These are phyloP conservation scores for Eilema caniola DNA, from an alignment of 2,888 invertebrate genomes.

Conservation along the genomic window DNA sequence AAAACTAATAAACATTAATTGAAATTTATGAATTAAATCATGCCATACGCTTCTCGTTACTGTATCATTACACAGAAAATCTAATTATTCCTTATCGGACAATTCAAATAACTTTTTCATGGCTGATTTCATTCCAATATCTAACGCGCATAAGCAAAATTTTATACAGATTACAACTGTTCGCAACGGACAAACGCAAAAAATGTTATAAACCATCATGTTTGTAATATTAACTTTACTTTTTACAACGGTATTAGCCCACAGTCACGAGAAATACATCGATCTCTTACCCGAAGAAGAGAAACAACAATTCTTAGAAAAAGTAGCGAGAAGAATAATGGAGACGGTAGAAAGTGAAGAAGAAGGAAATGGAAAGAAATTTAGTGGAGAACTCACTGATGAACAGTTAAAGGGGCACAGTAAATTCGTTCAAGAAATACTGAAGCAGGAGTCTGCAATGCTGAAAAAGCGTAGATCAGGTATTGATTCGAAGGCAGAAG, in stretches of 20 bases:
- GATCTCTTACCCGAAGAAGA: conserved; percentile 71
- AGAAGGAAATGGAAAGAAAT: conserved; percentile 24
- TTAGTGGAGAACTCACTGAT: conserved; percentile 61
- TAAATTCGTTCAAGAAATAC: conserved; percentile 63
- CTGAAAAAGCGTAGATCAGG: conserved; percentile 41
- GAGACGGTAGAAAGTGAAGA: conserved; percentile 60
- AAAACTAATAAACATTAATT: conserved; percentile 9
- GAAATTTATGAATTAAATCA: conserved; percentile 14
- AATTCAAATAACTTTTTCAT: conserved; percentile 46
- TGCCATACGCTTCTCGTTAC: conserved; percentile 13
- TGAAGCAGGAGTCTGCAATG: conserved; percentile 66
- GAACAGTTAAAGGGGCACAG: conserved; percentile 63
- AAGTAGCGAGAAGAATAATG: conserved; percentile 70
- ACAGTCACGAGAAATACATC: conserved; percentile 69
- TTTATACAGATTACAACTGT: neutral
- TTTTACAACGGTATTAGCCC: conserved; percentile 35
- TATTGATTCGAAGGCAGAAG: conserved; percentile 21
- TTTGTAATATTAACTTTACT: conserved; percentile 49
- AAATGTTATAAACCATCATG: conserved; percentile 47
- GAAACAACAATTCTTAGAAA: conserved; percentile 70
- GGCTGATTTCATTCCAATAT: conserved; percentile 41
- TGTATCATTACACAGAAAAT: conserved; percentile 22
- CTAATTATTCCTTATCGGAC: conserved; percentile 48
- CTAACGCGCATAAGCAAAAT: conserved; percentile 18
- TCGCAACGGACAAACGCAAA: conserved; percentile 18